These are phyloP conservation scores for Heteromurus nitidus DNA, from an alignment of 2,888 invertebrate species.

Conservation along the genomic window DNA sequence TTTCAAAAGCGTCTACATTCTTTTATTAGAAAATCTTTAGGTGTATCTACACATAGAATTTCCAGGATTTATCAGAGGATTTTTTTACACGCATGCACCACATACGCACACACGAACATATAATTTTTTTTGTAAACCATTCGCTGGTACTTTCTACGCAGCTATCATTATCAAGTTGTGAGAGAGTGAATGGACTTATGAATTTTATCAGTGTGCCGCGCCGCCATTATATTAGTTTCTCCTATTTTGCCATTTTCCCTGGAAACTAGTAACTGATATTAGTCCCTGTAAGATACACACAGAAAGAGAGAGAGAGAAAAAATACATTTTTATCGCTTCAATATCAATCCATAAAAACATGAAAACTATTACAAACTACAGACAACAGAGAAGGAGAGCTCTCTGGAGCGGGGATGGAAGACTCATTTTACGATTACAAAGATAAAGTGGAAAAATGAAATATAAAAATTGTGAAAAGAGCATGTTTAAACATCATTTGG, in stretches of 20 bases:
- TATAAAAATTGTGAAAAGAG: conserved; percentile 56
- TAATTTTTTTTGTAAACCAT: no score
- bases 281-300: no score
- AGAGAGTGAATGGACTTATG: no score
- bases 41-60: neutral
- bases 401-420: neutral
- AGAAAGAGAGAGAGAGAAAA: no score
- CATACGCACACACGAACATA: conserved; percentile 31
- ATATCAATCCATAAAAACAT: conserved; percentile 45
- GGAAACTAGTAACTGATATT: conserved; percentile 5
- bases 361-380: conserved; percentile 27
- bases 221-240: no score
- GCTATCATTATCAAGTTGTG: no score
- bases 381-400: conserved; percentile 17
- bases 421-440: conserved; percentile 14
- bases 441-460: conserved; percentile 45
- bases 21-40: neutral
- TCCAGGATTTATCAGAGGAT: conserved; percentile 1
- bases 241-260: conserved; percentile 19
- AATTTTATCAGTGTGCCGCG: no score
- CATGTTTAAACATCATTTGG: conserved; percentile 72
- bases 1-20: neutral
- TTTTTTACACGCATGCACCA: conserved; percentile 27
- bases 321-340: no score
- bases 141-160: no score